A percentile compares a stretch with the other conserved stretches of the same genome.
Conservation (phyloP, 2,797 vertebrate species). For the Siniperca scherzeri region DNA sequence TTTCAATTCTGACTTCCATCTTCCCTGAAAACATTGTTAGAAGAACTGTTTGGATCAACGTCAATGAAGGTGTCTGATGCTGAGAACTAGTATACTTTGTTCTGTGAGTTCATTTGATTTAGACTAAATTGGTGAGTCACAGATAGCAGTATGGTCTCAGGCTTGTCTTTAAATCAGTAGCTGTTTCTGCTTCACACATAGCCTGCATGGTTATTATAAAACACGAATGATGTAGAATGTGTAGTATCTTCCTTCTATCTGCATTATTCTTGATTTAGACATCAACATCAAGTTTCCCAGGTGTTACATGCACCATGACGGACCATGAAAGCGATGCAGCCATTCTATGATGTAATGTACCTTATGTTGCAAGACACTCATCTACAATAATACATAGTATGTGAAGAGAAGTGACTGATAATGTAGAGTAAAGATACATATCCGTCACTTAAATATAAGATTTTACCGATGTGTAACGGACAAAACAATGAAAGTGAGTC, state of each 20-base stretch:
- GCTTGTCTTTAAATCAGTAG: background rate
- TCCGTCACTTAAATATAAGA: background rate
- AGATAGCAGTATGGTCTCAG: background rate
- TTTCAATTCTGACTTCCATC: background rate
- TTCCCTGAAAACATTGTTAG: background rate
- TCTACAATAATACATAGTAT: background rate
- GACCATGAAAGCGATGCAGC: background rate
- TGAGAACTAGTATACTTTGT: background rate
- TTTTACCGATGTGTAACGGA: background rate
- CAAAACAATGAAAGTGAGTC: background rate
- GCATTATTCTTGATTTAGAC: background rate
- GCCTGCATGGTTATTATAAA: background rate
- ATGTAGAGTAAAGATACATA: background rate
- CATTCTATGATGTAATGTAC: background rate
- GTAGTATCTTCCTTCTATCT: background rate
- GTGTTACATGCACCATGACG: background rate
- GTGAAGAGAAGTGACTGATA: background rate
- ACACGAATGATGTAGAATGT: background rate
- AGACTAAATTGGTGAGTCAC: slow-evolving; percentile 4
- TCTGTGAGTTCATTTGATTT: slow-evolving; percentile 25
- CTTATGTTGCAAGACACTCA: background rate
- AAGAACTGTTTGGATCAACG: background rate
- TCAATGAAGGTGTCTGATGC: background rate
- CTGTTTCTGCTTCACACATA: background rate
- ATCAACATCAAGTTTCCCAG: background rate